Evolutionary conservation across 92 coral and sea anemone genomes (phyloP).

Genomic region (Epizoanthus rinbou): DNA sequence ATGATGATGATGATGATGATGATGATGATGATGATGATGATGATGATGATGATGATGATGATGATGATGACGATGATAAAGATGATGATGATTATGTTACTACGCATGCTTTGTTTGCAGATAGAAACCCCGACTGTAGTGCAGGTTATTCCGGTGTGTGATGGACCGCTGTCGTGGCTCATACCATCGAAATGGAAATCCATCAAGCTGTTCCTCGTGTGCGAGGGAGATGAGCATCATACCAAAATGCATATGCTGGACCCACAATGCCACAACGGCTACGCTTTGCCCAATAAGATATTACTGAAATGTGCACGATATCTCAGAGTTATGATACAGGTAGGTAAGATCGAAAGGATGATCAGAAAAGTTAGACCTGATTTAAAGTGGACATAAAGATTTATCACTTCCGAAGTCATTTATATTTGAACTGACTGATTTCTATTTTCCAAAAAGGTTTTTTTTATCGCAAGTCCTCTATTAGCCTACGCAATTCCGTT

Average conservation of each 20-base stretch:
- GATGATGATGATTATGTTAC: neutral
- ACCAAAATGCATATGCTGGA: conserved; percentile 11
- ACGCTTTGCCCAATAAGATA: neutral
- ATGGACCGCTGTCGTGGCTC: neutral
- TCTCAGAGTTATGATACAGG: conserved; percentile 3
- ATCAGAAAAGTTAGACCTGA: no score
- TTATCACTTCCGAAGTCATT: no score
- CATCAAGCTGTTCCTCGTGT: conserved; percentile 18
- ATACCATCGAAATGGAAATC: conserved; percentile 7
- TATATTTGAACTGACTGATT: neutral
- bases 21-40: no score
- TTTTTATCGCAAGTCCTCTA: neutral
- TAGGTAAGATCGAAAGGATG: neutral
- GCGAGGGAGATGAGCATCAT: conserved; percentile 13
- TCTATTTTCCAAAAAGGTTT: neutral
- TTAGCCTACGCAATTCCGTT: neutral
- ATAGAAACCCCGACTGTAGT: conserved; percentile 27
- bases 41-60: no score
- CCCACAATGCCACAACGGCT: conserved; percentile 14
- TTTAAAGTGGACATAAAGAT: no score
- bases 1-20: no score
- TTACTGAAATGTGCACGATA: neutral
- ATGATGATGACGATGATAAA: no score
- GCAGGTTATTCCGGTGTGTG: conserved; percentile 7
- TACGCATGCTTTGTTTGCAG: neutral